Percentiles rank a stretch among this genome's conserved stretches.
Conservation (phyloP, 1,140 invertebrate species). For the Ridgeia piscesae region DNA sequence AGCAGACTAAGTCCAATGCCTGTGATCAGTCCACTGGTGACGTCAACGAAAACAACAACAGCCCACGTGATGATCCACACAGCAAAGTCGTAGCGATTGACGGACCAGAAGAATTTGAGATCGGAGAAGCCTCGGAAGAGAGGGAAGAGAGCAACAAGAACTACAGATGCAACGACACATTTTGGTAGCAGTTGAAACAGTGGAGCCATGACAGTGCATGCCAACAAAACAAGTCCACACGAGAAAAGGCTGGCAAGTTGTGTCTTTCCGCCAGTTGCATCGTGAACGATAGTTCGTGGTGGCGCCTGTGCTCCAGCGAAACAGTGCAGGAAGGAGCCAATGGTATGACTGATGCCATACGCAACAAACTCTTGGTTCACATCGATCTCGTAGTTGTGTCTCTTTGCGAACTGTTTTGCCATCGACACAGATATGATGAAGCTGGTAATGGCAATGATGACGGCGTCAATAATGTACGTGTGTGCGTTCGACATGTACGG, state of each 20-base stretch:
- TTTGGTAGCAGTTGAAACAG: constrained; percentile 56
- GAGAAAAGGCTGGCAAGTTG: constrained; percentile 50
- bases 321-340: constrained; percentile 42
- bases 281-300: constrained; percentile 40
- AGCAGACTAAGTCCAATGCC: constrained; percentile 48
- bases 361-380: constrained; percentile 68
- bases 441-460: constrained; percentile 83
- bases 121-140: constrained; percentile 46
- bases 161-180: constrained; percentile 54
- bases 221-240: constrained; percentile 57
- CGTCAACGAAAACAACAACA: constrained; percentile 46
- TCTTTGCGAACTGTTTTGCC: constrained; percentile 86
- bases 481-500: constrained; percentile 14
- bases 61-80: constrained; percentile 52
- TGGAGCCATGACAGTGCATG: constrained; percentile 61
- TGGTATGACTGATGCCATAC: constrained; percentile 36
- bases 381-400: constrained; percentile 82
- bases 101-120: constrained; percentile 46
- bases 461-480: constrained; percentile 60
- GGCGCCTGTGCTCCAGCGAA: constrained; percentile 40
- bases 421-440: constrained; percentile 91
- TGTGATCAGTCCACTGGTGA: constrained; percentile 49
- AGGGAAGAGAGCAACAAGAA: constrained; percentile 51
- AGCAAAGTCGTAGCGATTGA: constrained; percentile 53
- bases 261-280: constrained; percentile 40